Base-by-base conservation (phyloP, 2,113 vertebrate species). In the Poeciliopsis occidentalis region DNA sequence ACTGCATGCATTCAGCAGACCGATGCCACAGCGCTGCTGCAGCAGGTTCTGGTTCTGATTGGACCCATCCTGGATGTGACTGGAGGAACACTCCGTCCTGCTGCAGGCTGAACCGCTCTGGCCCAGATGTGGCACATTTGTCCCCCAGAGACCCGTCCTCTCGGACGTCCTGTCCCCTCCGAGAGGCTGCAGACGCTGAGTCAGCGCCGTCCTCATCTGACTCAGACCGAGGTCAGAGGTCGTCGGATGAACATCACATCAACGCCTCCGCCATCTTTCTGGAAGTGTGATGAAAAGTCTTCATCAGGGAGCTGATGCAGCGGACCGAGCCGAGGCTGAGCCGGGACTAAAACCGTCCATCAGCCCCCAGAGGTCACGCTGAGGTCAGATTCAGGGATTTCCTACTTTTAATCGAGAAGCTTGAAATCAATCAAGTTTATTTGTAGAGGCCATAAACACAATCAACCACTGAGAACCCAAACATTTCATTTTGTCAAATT, bases 261-360 rank as follows among this genome's bases (percentile, higher is more conserved):
- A 81, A 83, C 85, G 81, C 87, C 80, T 89, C 51, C 0, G 34
- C 75, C 76, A 34, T 78, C 54, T 79, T 85, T 71, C 65, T 77
- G 76, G 51, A 71, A 47, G 76, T 75, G 78, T 79, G 80, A 87
- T 29, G 78, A 73, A 26, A 62, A 0, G 7, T 76, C 80, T 74
- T 67, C 27, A 26, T 22, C 70, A 32, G 64, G 47, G 24, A 39
- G 81, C 67, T 69, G 79, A 84, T 27, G 65, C 27, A 47, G 65
- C 15, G 1, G 51, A n/a, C 5, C 6, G 7, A 5, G 19, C 47
- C 24, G 47, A 12, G 26, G 60, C 60, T 29, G 4, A 5, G 29
- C 4, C 31, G 13, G 30, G 10, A 31, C 31, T 31, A 8, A 63
- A 29, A 31, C 61, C 22, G 8, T 54, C 22, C 51, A 24, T 54